phyloP scores from a whole-genome alignment of 2,113 vertebrate species.

The Myocastor coypus region DNA sequence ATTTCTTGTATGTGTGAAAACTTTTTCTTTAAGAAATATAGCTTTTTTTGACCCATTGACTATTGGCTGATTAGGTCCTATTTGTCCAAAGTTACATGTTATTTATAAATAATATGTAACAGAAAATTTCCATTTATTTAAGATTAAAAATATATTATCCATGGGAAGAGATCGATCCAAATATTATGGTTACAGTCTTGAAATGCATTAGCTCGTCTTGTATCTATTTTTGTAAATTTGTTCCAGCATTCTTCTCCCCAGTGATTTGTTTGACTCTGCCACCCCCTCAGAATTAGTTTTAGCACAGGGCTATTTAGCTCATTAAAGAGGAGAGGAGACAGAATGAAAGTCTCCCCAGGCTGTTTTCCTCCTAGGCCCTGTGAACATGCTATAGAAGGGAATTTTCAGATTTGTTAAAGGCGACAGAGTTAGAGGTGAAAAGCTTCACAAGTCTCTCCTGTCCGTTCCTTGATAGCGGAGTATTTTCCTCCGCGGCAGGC shows the following conservation, averaged over 20 bases:
- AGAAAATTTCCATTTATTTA: conserved; percentile 2
- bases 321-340: not conserved
- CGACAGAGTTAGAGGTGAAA: not conserved
- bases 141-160: not conserved
- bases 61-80: not conserved
- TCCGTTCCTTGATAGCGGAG: not conserved
- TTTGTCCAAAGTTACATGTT: not conserved
- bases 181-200: not conserved
- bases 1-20: not conserved
- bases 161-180: not conserved
- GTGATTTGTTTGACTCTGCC: not conserved
- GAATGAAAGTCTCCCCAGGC: not conserved
- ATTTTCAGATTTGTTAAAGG: not conserved
- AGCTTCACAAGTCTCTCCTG: not conserved
- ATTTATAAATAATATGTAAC: not conserved
- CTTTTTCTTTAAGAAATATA: not conserved
- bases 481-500: not conserved
- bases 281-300: not conserved
- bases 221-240: not conserved
- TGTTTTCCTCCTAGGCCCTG: not conserved
- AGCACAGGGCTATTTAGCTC: not conserved
- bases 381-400: not conserved
- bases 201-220: not conserved
- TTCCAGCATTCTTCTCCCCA: not conserved
- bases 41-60: not conserved